Base-by-base conservation (phyloP, 2,797 vertebrate species). In the Picus viridis region DNA sequence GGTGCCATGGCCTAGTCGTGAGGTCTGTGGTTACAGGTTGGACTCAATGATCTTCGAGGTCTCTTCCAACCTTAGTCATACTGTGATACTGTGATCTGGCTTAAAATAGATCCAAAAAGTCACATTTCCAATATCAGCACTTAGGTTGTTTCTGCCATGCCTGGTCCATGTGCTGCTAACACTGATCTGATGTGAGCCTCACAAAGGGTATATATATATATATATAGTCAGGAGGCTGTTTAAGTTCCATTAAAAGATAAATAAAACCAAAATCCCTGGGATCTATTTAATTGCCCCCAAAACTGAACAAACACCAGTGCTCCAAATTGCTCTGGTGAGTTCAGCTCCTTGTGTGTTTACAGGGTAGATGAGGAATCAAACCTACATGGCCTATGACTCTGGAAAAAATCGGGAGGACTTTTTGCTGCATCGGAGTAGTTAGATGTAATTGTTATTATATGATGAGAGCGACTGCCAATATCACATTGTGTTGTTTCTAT, bases 201-300 rank as follows among this genome's bases (percentile, higher is more conserved):
- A 90, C 79, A 83, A 89, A 68, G 23, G 54, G 11, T 4, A 2
- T 49, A 51, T 51, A 49, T 20, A 39, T n/a, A n/a, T n/a, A n/a
- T n/a, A 39, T 39, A 39, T 39, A 61, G 75, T 76, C 45, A 90
- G 53, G 73, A 93, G 49, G 16, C 76, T 83, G 43, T 10, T 85
- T 39, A 87, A 76, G 29, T 79, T 93, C 67, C 61, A 56, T 81
- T 83, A 36, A 78, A 93, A 93, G 86, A 81, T 30, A 93, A 94
- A 86, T 82, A 78, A 88, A 88, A 64, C 3, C 10, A 29, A 64
- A 16, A 6, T 92, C 83, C 73, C 67, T 73, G 36, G 39, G 41
- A 76, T 82, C 76, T 68, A 68, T 26, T 78, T 86, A 88, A 89
- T 51, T 81, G 16, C 16, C 54, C 76, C 64, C 2, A 22, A 81